Evolutionary conservation across 64 coral and sea anemone species (phyloP).

Genomic region (Montipora cactus): DNA sequence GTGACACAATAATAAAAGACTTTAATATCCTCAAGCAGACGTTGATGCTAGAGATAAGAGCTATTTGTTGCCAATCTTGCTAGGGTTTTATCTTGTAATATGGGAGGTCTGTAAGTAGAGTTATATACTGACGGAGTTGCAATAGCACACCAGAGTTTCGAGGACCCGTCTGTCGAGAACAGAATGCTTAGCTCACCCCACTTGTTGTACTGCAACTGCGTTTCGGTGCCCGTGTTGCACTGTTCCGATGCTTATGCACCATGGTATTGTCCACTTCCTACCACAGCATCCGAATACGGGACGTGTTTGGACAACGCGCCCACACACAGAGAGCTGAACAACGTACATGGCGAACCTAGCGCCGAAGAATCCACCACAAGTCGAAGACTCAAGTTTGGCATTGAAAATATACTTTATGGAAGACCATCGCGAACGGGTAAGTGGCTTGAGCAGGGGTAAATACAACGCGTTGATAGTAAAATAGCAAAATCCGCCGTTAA

Average conservation of each 20-base stretch:
- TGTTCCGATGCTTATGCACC: conserved; percentile 5
- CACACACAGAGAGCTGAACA: conserved; percentile 20
- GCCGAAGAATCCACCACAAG: background rate
- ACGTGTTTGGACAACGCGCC: background rate
- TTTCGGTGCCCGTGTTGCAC: background rate
- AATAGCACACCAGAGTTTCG: conserved; percentile 2
- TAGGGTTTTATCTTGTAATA: conserved; percentile 24
- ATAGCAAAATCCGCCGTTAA: too few relatives aligned
- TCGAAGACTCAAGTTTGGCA: conserved; percentile 34
- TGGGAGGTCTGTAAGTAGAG: conserved; percentile 62
- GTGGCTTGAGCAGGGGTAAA: background rate
- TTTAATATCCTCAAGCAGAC: conserved; percentile 33
- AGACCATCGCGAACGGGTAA: background rate
- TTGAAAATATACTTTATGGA: conserved; percentile 38
- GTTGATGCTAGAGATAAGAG: conserved; percentile 46
- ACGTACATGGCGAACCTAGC: background rate
- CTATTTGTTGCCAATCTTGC: conserved; percentile 26
- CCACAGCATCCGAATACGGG: background rate
- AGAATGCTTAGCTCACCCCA: conserved; percentile 43
- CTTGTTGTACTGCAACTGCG: conserved; percentile 21
- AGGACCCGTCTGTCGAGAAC: background rate
- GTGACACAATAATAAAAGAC: conserved; percentile 37
- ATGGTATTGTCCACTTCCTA: conserved; percentile 23
- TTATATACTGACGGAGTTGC: background rate
- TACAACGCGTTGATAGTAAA: background rate